A percentile compares a stretch with the other conserved stretches of the same genome.
Conservation (phyloP, 2,113 vertebrate genomes). For the Pteronura brasiliensis region DNA sequence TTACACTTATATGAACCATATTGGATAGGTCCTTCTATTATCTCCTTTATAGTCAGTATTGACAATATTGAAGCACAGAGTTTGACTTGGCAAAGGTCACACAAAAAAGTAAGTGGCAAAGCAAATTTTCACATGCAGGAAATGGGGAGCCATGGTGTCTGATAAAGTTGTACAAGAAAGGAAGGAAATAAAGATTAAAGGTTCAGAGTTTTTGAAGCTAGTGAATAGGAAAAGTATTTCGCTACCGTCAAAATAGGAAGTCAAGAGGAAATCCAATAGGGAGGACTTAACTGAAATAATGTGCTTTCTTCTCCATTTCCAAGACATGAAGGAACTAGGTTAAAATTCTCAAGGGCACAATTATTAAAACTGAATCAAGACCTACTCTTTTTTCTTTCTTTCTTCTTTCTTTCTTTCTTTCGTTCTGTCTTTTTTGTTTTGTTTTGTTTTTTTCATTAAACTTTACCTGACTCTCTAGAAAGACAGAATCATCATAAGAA, state of each 20-base stretch:
- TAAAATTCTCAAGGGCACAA: neutral
- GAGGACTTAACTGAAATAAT: neutral
- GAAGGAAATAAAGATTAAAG: neutral
- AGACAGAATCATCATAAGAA: neutral
- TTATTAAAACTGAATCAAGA: constrained; percentile 21
- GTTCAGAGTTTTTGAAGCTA: neutral
- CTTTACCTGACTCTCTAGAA: neutral
- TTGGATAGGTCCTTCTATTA: neutral
- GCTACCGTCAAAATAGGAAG: neutral
- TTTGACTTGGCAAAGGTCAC: neutral
- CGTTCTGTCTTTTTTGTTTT: too few species aligned
- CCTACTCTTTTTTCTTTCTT: neutral
- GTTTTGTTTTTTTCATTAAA: neutral
- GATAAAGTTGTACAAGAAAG: neutral
- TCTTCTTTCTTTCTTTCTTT: neutral
- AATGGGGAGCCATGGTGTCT: neutral
- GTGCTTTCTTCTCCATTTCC: neutral
- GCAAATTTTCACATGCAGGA: neutral
- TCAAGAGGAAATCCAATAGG: neutral
- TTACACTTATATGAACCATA: neutral
- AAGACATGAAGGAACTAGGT: neutral
- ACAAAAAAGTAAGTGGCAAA: neutral
- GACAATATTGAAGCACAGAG: neutral
- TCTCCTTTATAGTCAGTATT: neutral
- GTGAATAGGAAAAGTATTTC: neutral